Evolutionary conservation across 2,113 vertebrate species (phyloP).

Genomic region (Solea solea): DNA sequence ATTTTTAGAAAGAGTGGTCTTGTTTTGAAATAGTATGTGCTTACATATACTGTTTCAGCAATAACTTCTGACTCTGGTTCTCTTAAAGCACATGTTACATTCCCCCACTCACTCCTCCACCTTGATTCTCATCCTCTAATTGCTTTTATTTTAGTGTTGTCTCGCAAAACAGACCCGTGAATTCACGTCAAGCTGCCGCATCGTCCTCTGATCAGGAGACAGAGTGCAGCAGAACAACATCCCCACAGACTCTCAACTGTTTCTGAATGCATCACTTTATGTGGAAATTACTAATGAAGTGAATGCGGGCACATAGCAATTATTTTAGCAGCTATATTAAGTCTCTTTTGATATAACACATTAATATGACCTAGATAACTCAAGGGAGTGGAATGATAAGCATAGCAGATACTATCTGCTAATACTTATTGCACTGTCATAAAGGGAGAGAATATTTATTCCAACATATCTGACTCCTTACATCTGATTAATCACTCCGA

Average conservation of each 20-base stretch:
- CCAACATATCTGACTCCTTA: slow-evolving; percentile 21
- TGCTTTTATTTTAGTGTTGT: slow-evolving; percentile 43
- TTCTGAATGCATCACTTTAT: slow-evolving; percentile 13
- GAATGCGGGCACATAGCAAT: slow-evolving; percentile 23
- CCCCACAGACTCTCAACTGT: background rate
- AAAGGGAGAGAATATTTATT: slow-evolving; percentile 10
- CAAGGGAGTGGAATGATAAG: slow-evolving; percentile 28
- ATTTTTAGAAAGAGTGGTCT: slow-evolving; percentile 47
- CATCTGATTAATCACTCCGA: slow-evolving; percentile 25
- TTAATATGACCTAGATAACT: slow-evolving; percentile 57
- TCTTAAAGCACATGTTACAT: slow-evolving; percentile 13
- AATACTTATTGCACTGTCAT: slow-evolving; percentile 17
- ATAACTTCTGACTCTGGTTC: slow-evolving; percentile 3
- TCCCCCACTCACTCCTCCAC: background rate
- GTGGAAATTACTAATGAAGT: slow-evolving; percentile 25
- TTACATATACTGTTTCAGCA: slow-evolving; percentile 43
- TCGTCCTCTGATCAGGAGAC: slow-evolving; percentile 12
- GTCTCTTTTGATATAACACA: slow-evolving; percentile 32
- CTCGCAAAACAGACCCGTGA: slow-evolving; percentile 15
- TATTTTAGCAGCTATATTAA: slow-evolving; percentile 42
- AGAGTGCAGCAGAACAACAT: slow-evolving; percentile 2
- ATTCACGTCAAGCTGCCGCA: slow-evolving; percentile 8
- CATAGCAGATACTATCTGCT: slow-evolving; percentile 30
- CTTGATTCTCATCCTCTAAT: slow-evolving; percentile 49
- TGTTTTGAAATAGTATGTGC: slow-evolving; percentile 57